Evolutionary conservation across 1,140 invertebrate genomes (phyloP).

Genomic region (Melanaphis sacchari): DNA sequence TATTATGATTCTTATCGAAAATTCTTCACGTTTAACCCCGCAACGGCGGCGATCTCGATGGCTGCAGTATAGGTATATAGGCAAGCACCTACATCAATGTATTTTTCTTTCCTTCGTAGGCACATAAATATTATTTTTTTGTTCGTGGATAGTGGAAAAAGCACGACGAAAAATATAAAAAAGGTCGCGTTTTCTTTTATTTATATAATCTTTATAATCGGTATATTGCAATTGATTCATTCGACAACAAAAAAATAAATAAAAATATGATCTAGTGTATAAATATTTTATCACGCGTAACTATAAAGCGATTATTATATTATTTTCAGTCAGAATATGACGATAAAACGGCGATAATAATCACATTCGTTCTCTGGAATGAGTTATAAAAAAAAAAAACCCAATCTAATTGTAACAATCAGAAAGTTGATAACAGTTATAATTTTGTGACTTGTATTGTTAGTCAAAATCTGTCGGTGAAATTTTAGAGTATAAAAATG

Average conservation of each 20-base stretch:
- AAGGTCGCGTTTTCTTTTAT: not conserved
- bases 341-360: not conserved
- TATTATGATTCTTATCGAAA: slow-evolving; percentile 51
- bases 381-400: not conserved
- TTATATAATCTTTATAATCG: not conserved
- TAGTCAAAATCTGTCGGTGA: too few species aligned
- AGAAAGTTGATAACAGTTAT: not conserved
- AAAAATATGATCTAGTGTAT: not conserved
- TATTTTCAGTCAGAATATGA: not conserved
- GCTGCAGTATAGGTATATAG: not conserved
- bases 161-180: not conserved
- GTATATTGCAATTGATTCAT: not conserved
- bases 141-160: not conserved
- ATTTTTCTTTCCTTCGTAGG: not conserved
- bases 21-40: slow-evolving; percentile 51
- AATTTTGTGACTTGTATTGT: not conserved
- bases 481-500: too few species aligned
- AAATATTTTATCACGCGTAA: not conserved
- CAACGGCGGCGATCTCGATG: not conserved
- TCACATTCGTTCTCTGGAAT: not conserved
- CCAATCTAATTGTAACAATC: too few species aligned
- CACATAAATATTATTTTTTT: not conserved
- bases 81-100: not conserved
- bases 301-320: not conserved
- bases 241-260: not conserved